A percentile compares a stretch with the other conserved stretches of the same genome.
phyloP scores from a whole-genome alignment of 2,888 invertebrate genomes.

The Cosmia pyralina region DNA sequence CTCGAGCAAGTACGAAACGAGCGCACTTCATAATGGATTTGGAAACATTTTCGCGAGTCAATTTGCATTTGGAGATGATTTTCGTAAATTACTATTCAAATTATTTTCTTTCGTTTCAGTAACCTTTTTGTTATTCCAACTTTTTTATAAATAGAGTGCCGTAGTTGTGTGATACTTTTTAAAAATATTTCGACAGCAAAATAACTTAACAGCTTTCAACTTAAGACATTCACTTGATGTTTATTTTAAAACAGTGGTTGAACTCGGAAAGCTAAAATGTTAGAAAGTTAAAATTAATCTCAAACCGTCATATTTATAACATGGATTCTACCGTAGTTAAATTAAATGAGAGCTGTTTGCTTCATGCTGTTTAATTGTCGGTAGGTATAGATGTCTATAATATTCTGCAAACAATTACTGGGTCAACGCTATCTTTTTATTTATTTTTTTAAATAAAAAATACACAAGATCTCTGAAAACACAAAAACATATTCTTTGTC shows the following conservation, averaged over 20 bases:
- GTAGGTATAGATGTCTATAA: slow-evolving; percentile 5
- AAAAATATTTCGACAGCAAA: neutral
- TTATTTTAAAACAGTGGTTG: slow-evolving; percentile 34
- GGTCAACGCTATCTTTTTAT: no score
- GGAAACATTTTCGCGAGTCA: slow-evolving; percentile 45
- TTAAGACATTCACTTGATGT: slow-evolving; percentile 16
- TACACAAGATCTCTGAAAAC: neutral
- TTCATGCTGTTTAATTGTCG: neutral
- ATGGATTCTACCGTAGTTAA: slow-evolving; percentile 18
- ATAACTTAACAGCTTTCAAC: slow-evolving; percentile 11
- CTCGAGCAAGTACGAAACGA: slow-evolving; percentile 38
- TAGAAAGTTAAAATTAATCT: slow-evolving; percentile 35
- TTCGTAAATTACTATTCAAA: slow-evolving; percentile 54
- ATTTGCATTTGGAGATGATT: slow-evolving; percentile 55
- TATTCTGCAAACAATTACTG: neutral
- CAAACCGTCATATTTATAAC: slow-evolving; percentile 2
- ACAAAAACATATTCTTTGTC: slow-evolving; percentile 1
- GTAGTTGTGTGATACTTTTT: slow-evolving; percentile 6
- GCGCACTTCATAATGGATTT: slow-evolving; percentile 54
- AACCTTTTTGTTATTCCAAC: slow-evolving; percentile 30
- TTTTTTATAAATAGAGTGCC: slow-evolving; percentile 16
- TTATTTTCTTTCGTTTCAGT: slow-evolving; percentile 48
- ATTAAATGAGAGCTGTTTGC: slow-evolving; percentile 17
- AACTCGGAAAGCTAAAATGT: slow-evolving; percentile 14
- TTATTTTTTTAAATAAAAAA: slow-evolving; percentile 8